Evolutionary conservation across 2,888 invertebrate species (phyloP), one percentile per base, ranked within the genome.

Genomic region (Parthenolecanium corni): DNA sequence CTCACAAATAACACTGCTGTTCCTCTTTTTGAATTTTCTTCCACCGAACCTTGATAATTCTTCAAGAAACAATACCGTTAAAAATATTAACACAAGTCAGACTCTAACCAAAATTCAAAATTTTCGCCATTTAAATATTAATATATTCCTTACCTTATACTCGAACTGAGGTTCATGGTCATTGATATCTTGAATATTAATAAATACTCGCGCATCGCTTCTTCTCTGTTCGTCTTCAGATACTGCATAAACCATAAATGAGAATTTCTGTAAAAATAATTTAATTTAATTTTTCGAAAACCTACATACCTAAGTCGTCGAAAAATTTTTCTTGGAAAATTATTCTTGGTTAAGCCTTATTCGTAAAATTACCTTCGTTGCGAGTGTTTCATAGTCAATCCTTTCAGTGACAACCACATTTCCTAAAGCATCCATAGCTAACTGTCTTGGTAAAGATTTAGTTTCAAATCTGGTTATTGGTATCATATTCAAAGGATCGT

Each of bases 341-440:
- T n/a, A n/a, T n/a, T n/a, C n/a, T n/a, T n/a, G n/a, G n/a, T n/a
- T n/a, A n/a, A n/a, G n/a, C n/a, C n/a, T n/a, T 31, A 31, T 31
- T 31, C 31, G 31, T 31, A 9, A 31, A 77, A 71, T 36, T 71
- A 82, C 80, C 66, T 81, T 80, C 53, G 77, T 77, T 1, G 77
- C 76, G n/a, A 87, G 71, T 1, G 77, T 77, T 74, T 91, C 91
- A 69, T 86, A 89, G 73, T 91, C 90, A 23, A 91, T 73, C 64
- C 84, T 79, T 68, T 81, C 83, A 47, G 82, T 84, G 1, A 89
- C 74, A 3, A 84, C 82, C 1, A 91, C 81, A 69, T 84, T 83
- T 0, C 90, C 91, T 12, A 66, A 40, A 0, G 64, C 52, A 57
- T 69, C 69, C 63, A 70, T 64, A 11, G 67, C 65, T 9, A 70